phyloP scores from a whole-genome alignment of 2,888 invertebrate species.

The Horisme vitalbata region DNA sequence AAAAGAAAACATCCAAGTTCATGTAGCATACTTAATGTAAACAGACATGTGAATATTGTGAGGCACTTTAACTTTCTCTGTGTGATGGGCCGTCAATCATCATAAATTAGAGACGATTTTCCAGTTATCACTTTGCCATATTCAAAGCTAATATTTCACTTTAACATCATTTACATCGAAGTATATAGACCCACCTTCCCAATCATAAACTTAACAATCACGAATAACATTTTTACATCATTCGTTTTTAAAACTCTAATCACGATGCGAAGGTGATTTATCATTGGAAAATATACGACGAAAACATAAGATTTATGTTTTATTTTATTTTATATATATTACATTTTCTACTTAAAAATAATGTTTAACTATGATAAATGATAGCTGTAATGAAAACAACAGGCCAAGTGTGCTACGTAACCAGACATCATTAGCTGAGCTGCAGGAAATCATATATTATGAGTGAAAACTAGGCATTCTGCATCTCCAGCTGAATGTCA shows the following conservation, averaged over 20 bases:
- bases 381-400: slow-evolving; percentile 47
- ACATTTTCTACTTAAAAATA: slow-evolving; percentile 24
- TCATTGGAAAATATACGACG: slow-evolving; percentile 7
- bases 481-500: slow-evolving; percentile 45
- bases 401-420: slow-evolving; percentile 36
- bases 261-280: slow-evolving; percentile 14
- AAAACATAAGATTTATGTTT: neutral
- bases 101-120: slow-evolving; percentile 69
- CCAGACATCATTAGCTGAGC: slow-evolving; percentile 48
- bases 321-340: neutral
- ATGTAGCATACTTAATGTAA: slow-evolving; percentile 59
- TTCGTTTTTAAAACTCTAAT: slow-evolving; percentile 12
- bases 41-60: slow-evolving; percentile 66
- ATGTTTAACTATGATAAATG: slow-evolving; percentile 42
- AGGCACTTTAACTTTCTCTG: slow-evolving; percentile 73
- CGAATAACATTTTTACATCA: neutral
- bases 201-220: slow-evolving; percentile 9
- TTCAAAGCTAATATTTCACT: slow-evolving; percentile 33
- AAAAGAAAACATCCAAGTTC: slow-evolving; percentile 50
- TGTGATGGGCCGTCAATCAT: slow-evolving; percentile 74
- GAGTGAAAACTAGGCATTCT: slow-evolving; percentile 53
- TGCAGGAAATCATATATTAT: slow-evolving; percentile 54
- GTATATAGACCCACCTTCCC: slow-evolving; percentile 3
- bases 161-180: slow-evolving; percentile 14
- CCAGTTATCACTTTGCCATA: slow-evolving; percentile 63